These are phyloP conservation scores for Cavia aperea DNA, from an alignment of 2,113 vertebrate genomes.

Conservation along the genomic window DNA sequence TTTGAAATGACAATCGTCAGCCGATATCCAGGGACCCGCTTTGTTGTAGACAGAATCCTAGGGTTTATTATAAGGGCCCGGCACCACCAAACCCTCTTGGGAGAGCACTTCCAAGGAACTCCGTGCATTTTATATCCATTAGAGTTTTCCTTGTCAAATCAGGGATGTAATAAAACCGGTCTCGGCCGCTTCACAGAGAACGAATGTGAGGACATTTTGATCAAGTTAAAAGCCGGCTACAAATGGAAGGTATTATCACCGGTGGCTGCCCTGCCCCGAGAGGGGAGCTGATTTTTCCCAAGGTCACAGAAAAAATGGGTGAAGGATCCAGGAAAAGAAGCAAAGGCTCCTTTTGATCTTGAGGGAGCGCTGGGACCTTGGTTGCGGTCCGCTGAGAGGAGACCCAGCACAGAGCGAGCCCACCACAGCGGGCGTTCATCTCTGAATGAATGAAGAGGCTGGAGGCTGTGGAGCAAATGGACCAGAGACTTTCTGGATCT, in stretches of 20 bases:
- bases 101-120: conserved; percentile 51
- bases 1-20: conserved; percentile 35
- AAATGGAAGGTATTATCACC: not conserved
- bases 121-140: conserved; percentile 40
- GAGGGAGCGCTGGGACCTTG: not conserved
- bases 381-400: fast-evolving
- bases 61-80: conserved; percentile 27
- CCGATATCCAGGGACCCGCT: not conserved
- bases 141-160: conserved; percentile 40
- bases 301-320: conserved; percentile 31
- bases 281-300: conserved; percentile 28
- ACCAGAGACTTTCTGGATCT: not conserved
- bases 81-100: not conserved
- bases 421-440: fast-evolving
- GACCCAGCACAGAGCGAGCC: fast-evolving
- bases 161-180: not conserved
- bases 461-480: fast-evolving
- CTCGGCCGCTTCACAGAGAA: conserved; percentile 18
- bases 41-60: conserved; percentile 48
- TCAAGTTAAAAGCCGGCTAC: conserved; percentile 44
- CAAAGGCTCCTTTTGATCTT: not conserved
- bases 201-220: not conserved
- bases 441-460: not conserved
- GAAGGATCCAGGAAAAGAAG: not conserved
- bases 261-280: not conserved